Evolutionary conservation across 2,888 invertebrate species (phyloP).

Genomic region (Brachyptera risi): DNA sequence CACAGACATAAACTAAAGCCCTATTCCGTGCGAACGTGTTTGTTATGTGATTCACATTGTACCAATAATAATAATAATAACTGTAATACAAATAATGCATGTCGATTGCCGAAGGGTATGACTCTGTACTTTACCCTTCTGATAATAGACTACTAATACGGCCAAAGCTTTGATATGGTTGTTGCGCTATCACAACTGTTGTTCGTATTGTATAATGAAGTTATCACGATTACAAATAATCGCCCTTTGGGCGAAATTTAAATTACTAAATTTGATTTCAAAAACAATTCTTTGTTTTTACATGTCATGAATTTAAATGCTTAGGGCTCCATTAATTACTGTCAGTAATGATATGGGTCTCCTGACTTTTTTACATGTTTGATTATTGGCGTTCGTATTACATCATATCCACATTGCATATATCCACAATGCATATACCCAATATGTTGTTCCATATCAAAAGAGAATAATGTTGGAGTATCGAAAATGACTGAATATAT

Average conservation of each 20-base stretch:
- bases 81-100: conserved; percentile 3
- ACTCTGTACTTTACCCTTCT: too few relatives aligned
- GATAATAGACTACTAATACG: too few relatives aligned
- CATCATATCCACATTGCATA: too few relatives aligned
- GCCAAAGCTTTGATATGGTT: conserved; percentile 15
- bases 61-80: background rate
- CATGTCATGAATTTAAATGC: conserved; percentile 5
- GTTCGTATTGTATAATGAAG: conserved; percentile 16
- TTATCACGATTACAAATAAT: conserved; percentile 20
- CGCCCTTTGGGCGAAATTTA: background rate
- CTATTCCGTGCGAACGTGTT: conserved; percentile 6
- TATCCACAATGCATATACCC: too few relatives aligned
- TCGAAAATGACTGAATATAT: too few relatives aligned
- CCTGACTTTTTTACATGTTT: too few relatives aligned
- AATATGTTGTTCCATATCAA: too few relatives aligned
- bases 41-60: background rate
- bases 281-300: conserved; percentile 15
- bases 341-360: too few relatives aligned
- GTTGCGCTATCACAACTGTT: background rate
- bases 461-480: too few relatives aligned
- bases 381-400: too few relatives aligned
- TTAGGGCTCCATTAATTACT: too few relatives aligned
- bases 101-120: background rate
- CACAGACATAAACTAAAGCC: background rate
- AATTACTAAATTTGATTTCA: conserved; percentile 13